Evolutionary conservation across 1,140 invertebrate genomes (phyloP).

Genomic region (Apis florea): DNA sequence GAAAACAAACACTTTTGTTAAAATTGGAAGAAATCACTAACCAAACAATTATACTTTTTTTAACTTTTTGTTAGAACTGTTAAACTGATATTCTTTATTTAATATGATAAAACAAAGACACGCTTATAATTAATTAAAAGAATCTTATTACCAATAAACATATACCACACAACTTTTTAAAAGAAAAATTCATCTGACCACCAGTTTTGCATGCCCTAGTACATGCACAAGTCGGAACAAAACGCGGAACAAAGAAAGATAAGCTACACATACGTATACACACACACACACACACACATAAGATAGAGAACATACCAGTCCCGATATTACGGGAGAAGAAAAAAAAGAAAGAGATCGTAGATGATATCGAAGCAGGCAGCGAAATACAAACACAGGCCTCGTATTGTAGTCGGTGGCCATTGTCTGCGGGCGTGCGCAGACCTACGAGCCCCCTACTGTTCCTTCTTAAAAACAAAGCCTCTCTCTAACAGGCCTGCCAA

Average conservation of each 20-base stretch:
- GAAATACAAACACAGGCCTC: conserved; percentile 54
- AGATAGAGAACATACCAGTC: not conserved
- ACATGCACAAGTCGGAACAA: not conserved
- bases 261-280: not conserved
- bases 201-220: not conserved
- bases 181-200: not conserved
- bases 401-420: conserved; percentile 63
- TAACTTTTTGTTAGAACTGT: too few relatives aligned
- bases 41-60: too few relatives aligned
- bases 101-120: too few relatives aligned
- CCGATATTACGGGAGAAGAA: not conserved
- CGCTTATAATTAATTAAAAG: too few relatives aligned
- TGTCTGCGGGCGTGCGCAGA: conserved; percentile 63
- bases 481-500: conserved; percentile 54
- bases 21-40: too few relatives aligned
- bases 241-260: not conserved
- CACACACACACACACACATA: too few relatives aligned
- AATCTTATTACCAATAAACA: too few relatives aligned
- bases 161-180: not conserved
- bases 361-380: conserved; percentile 49
- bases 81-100: too few relatives aligned
- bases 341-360: not conserved
- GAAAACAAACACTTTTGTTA: too few relatives aligned
- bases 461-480: conserved; percentile 62
- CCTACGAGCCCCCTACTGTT: conserved; percentile 22